A percentile compares a stretch with the other conserved stretches of the same genome.
Evolutionary conservation across 2,888 invertebrate species (phyloP).

Genomic region (Pyralis farinalis): DNA sequence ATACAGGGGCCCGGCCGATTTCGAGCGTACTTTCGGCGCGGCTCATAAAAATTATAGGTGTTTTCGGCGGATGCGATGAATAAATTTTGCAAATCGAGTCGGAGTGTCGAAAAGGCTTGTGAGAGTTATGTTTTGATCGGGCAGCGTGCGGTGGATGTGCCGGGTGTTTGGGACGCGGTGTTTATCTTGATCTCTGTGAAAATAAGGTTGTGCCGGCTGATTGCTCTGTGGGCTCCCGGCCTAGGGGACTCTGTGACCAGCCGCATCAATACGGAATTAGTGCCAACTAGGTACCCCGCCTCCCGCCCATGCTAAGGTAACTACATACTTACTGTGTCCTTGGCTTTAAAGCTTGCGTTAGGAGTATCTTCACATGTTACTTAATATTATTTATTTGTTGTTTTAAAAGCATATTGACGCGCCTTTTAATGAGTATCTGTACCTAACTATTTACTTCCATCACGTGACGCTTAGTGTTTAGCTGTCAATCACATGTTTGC

Average conservation of each 20-base stretch:
- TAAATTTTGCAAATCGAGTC: constrained; percentile 78
- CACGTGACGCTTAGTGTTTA: too few relatives aligned
- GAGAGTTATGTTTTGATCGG: constrained; percentile 75
- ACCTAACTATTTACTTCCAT: neutral
- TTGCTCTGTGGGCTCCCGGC: constrained; percentile 29
- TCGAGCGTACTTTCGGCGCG: constrained; percentile 56
- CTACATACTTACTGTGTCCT: constrained; percentile 6
- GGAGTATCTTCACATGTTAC: constrained; percentile 8
- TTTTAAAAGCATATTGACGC: neutral
- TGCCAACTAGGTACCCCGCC: constrained; percentile 35
- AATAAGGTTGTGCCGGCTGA: constrained; percentile 43
- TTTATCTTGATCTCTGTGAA: constrained; percentile 48
- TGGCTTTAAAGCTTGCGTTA: constrained; percentile 2
- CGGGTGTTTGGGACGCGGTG: constrained; percentile 60
- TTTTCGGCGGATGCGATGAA: constrained; percentile 79
- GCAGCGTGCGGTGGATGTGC: constrained; percentile 67
- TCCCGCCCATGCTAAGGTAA: constrained; percentile 65
- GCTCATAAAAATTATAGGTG: constrained; percentile 68
- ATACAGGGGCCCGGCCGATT: constrained; percentile 38
- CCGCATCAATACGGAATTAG: constrained; percentile 31
- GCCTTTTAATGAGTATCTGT: too few relatives aligned
- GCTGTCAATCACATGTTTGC: too few relatives aligned
- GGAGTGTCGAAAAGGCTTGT: constrained; percentile 76
- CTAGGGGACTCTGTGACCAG: constrained; percentile 28
- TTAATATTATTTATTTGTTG: constrained; percentile 9